Base-by-base conservation (phyloP, 2,797 vertebrate species). In the Ficedula albicollis region DNA sequence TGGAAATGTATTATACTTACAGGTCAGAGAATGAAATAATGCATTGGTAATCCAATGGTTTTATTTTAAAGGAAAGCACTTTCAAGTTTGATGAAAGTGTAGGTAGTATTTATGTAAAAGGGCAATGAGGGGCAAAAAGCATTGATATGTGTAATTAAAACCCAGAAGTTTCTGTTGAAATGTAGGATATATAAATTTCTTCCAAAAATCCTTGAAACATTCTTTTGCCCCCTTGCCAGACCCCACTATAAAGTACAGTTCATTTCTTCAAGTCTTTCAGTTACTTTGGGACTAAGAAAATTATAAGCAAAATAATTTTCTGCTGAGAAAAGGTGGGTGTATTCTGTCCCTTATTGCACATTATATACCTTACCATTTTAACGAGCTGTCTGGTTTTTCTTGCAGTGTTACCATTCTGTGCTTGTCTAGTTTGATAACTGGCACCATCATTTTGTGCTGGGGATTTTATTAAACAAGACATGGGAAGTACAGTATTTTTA, bases 381-480 rank as follows among this genome's bases (percentile, higher is more conserved):
- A 96, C 19, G n/a, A 95, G 79, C 66, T 64, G n/a, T 44, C 78
- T 87, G 56, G 6, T 86, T 89, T 92, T 62, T 54, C 77, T 27
- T 46, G 43, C 64, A 68, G 32, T 29, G 8, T 89, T 92, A 75
- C 39, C 39, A 38, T 83, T 90, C 72, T 62, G 22, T 75, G 36
- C 86, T 96, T 94, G 84, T 80, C 92, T 89, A 66, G 54, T 83
- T 87, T 89, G 84, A 80, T 85, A 87, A 78, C 43, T 2, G 0
- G 34, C 23, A 55, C 62, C 62, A 64, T 66, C 36, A 83, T 72
- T 89, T 85, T 78, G 56, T 75, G 27, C 58, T 75, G 82, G 62
- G 51, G 36, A 75, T 92, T 95, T 92, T 96, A 80, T 92, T 64
- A 81, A 89, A 69, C 12, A 38, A 70, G 69, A 69, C 26, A 16